phyloP scores from a whole-genome alignment of 2,113 vertebrate species.

The Gadus macrocephalus region DNA sequence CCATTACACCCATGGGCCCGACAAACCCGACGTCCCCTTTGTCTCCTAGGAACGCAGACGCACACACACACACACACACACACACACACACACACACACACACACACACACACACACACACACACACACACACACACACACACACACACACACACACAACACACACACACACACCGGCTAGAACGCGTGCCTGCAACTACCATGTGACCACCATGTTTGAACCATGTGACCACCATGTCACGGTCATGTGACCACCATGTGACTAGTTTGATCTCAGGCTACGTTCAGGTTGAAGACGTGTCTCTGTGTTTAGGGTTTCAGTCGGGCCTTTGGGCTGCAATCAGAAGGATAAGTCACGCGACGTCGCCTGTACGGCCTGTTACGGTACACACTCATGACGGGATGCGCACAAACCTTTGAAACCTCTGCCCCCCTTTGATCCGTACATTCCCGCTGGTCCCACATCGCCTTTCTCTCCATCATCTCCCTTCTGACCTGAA shows the following conservation, averaged over 20 bases:
- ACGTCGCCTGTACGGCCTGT: too few species aligned
- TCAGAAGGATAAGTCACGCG: too few species aligned
- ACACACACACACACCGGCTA: too few species aligned
- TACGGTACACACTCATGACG: too few species aligned
- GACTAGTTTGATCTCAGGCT: too few species aligned
- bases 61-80: neutral
- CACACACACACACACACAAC: neutral
- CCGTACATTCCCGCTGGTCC: conserved; percentile 52
- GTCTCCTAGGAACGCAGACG: conserved; percentile 58
- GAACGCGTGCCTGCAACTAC: too few species aligned
- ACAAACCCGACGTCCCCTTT: conserved; percentile 60
- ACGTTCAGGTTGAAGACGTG: too few species aligned
- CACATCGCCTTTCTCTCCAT: conserved; percentile 48
- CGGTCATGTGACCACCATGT: too few species aligned
- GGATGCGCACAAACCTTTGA: conserved; percentile 60
- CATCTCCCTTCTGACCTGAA: conserved; percentile 68
- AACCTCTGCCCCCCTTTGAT: conserved; percentile 55
- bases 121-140: neutral
- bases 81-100: conserved; percentile 1
- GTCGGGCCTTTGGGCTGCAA: too few species aligned
- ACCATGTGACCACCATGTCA: too few species aligned
- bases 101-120: neutral
- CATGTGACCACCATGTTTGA: too few species aligned
- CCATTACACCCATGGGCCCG: conserved; percentile 52
- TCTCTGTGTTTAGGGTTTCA: too few species aligned